A percentile compares a stretch with the other conserved stretches of the same genome.
Conservation (phyloP, 2,113 vertebrate species). For the Gyps fulvus region DNA sequence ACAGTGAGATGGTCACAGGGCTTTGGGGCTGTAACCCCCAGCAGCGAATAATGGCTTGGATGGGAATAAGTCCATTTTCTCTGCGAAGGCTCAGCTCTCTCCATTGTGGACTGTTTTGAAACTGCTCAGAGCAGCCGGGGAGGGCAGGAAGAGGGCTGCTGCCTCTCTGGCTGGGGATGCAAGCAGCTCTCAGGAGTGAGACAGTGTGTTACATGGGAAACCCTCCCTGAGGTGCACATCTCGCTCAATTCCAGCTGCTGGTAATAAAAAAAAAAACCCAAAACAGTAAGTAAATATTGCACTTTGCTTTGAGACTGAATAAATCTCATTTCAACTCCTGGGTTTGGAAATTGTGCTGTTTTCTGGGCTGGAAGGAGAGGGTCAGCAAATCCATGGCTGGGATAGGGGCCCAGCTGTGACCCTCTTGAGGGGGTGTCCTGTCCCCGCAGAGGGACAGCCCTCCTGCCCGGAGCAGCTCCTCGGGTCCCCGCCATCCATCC, state of each 20-base stretch:
- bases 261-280: neutral
- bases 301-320: neutral
- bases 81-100: accelerated
- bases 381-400: neutral
- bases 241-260: neutral
- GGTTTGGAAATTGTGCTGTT: neutral
- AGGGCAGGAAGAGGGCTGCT: neutral
- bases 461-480: neutral
- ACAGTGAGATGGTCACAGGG: neutral
- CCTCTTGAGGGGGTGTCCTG: neutral
- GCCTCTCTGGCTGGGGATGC: neutral
- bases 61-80: neutral
- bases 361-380: neutral
- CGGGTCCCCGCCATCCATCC: neutral
- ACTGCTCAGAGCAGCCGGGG: accelerated
- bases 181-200: accelerated
- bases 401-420: neutral
- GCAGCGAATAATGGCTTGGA: neutral
- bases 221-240: neutral
- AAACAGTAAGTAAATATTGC: neutral
- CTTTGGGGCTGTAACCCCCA: neutral
- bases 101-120: neutral
- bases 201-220: neutral
- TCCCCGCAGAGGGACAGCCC: neutral
- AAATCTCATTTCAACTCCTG: neutral